These are phyloP conservation scores for Formicarius rufipectus DNA, from an alignment of 2,113 vertebrate genomes.

Conservation along the genomic window DNA sequence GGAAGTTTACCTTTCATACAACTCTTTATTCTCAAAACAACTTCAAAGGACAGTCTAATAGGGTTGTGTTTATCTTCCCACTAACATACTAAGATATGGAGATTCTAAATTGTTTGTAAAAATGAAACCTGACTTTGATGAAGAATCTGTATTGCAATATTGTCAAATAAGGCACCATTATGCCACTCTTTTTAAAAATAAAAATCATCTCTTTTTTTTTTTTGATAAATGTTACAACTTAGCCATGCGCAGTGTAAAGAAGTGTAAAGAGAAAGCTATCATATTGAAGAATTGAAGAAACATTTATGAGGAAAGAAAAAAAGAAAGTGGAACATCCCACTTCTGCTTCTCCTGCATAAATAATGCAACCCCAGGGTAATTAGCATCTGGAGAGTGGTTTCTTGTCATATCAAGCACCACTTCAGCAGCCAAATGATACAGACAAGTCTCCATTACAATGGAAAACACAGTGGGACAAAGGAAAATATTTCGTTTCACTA, in stretches of 20 bases:
- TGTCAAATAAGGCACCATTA: background rate
- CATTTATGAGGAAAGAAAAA: background rate
- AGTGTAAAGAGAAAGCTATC: background rate
- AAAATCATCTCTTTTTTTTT: background rate
- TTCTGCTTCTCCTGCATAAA: slow-evolving; percentile 5
- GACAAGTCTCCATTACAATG: slow-evolving; percentile 9
- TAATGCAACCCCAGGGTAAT: background rate
- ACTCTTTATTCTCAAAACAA: background rate
- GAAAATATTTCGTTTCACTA: background rate
- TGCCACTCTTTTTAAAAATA: background rate
- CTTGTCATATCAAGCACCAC: background rate
- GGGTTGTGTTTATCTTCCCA: background rate
- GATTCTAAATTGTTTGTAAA: background rate
- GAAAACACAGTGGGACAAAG: slow-evolving; percentile 24
- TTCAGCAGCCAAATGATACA: background rate
- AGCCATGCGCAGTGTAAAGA: background rate
- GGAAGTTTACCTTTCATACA: background rate
- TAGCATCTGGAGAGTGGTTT: slow-evolving; percentile 3
- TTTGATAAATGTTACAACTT: background rate
- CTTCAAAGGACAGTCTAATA: background rate
- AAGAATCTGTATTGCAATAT: background rate
- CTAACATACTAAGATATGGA: background rate
- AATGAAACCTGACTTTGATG: background rate
- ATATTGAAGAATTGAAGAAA: background rate
- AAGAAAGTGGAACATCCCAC: background rate